Conservation (phyloP, 2,888 invertebrate species). For the Nomada lathburiana region DNA sequence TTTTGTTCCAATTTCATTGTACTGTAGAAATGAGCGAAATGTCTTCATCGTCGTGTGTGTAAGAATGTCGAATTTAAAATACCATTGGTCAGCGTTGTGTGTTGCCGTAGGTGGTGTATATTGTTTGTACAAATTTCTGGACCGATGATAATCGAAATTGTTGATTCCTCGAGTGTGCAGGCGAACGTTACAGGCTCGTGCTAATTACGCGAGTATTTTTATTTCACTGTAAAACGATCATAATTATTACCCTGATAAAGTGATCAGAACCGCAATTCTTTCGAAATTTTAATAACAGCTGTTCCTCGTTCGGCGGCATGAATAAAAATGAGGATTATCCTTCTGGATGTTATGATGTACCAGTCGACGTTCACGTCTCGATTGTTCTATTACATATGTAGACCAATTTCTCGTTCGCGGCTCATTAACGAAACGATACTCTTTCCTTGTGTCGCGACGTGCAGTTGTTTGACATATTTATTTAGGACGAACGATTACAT, state of each 20-base stretch:
- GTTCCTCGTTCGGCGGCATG: neutral
- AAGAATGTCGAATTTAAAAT: neutral
- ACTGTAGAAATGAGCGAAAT: too few species aligned
- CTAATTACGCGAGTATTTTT: neutral
- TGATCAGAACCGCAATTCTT: neutral
- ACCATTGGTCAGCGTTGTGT: neutral
- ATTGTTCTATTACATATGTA: neutral
- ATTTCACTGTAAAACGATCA: neutral
- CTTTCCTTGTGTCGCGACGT: neutral
- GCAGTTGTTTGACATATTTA: neutral
- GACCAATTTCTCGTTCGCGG: neutral
- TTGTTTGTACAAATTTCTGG: conserved; percentile 1
- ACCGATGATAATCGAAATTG: neutral
- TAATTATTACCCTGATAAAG: conserved; percentile 33
- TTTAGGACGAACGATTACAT: too few species aligned
- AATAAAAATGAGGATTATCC: conserved; percentile 25
- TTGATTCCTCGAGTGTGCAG: neutral
- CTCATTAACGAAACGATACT: neutral
- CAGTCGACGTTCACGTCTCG: neutral
- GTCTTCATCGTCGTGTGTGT: too few species aligned
- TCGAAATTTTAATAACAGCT: neutral
- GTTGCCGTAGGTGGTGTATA: neutral
- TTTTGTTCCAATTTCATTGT: too few species aligned
- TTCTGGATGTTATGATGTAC: neutral
- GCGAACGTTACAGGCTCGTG: neutral